Base-by-base conservation (phyloP, 2,888 invertebrate species). In the Lithosia quadra region DNA sequence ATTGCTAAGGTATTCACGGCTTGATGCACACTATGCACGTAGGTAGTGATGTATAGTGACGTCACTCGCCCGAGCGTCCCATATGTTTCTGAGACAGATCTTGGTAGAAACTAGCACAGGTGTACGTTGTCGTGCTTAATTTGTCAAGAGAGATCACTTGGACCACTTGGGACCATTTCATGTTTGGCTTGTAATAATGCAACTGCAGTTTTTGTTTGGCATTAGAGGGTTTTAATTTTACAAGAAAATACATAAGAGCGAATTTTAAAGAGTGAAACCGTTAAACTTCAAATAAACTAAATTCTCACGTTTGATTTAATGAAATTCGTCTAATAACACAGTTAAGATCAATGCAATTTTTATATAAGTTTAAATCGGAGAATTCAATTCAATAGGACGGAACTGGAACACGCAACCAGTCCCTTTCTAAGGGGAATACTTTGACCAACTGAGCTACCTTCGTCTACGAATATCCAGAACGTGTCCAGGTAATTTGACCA, bases 71-170 rank as follows among this genome's bases (percentile, higher is more conserved):
- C 68, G 78, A 79, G 77, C 72, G 75, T 68, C 78, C 77, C 85
- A 87, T 88, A 87, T 86, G 88, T 86, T 77, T 81, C 74, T 70
- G 76, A 67, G 82, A 80, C 84, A 84, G 77, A 76, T 79, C 78
- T 36, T 56, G 53, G n/a, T 39, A 63, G 77, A 71, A 58, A 62
- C 75, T 65, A 82, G 78, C 89, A 88, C 91, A 91, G 90, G 91
- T 91, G 90, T 65, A 77, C 67, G 53, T 68, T 64, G 69, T 76
- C 76, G 78, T 67, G 79, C 73, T 85, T n/a, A 87, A 92, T 92
- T 89, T 88, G 89, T 91, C 90, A 90, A 82, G 78, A 74, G 84
- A 85, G 85, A 86, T 87, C 81, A 82, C 80, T 76, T 74, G n/a
- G 67, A 73, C 74, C 72, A 67, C 66, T 62, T 57, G 55, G 71